Evolutionary conservation across 1,140 invertebrate species (phyloP), one percentile per base, ranked within the genome.

Genomic region (Spodoptera frugiperda): DNA sequence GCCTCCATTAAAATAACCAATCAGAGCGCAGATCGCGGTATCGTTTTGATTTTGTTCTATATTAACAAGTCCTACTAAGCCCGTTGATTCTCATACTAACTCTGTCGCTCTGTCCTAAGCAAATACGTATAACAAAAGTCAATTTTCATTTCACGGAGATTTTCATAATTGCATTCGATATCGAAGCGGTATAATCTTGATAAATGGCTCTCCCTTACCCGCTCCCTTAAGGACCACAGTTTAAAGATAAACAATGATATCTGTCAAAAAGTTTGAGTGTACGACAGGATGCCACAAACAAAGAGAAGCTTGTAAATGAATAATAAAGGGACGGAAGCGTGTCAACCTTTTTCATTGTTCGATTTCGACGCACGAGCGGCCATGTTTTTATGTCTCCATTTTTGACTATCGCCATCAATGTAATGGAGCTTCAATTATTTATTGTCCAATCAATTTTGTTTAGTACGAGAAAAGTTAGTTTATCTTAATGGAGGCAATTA

Each of bases 291-390:
- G 65, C 70, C 72, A 51, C 59, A 49, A 59, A 81, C 80, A 84
- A 81, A 78, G 74, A 80, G 74, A 77, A 82, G 78, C 70, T 78
- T 78, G 77, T 82, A 76, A 82, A 82, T 78, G 82, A 84, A 84
- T 79, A 84, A 81, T 77, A 78, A 83, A 75, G 76, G 54, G 78
- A 80, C 81, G 81, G 81, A 84, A 82, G 81, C 76, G 51, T 67
- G 71, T 75, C 68, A 78, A 80, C 78, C 67, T 76, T 82, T 78
- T 67, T 79, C 76, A 83, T 84, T 84, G 81, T 78, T 82, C 71
- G 67, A 80, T 79, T 80, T 78, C 53, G 77, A 78, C 77, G 51
- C 48, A 57, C 55, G 15, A 44, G 30, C 55, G 61, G 78, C 74
- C 78, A 79, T 82, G 33, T 39, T 53, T 49, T 76, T 54, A 75